Evolutionary conservation across 2,797 vertebrate genomes (phyloP).

Genomic region (Sphenopsis melanotis): DNA sequence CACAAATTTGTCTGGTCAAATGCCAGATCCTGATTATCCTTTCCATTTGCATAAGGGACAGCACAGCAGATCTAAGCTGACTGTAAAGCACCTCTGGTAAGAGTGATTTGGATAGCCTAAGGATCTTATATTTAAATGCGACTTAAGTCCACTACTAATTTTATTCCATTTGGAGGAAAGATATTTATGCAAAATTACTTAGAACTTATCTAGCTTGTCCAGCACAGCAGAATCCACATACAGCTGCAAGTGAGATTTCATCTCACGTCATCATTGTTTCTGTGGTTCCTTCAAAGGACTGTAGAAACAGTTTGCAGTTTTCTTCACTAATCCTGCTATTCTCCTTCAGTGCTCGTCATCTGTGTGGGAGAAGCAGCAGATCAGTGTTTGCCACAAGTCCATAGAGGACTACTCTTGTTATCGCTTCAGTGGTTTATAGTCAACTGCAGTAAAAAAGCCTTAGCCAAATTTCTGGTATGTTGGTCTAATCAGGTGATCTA

Average conservation of each 20-base stretch:
- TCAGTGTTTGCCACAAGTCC: neutral
- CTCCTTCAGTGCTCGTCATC: neutral
- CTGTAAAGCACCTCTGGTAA: constrained; percentile 31
- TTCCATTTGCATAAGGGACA: constrained; percentile 4
- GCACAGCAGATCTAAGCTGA: constrained; percentile 35
- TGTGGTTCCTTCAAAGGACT: neutral
- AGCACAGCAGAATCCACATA: neutral
- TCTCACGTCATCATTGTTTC: neutral
- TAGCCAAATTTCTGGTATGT: neutral
- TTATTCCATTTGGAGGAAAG: constrained; percentile 14
- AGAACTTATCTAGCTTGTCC: neutral
- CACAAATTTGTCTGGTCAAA: constrained; percentile 8
- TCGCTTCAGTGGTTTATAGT: neutral
- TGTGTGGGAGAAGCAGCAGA: neutral
- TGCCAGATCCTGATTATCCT: constrained; percentile 42
- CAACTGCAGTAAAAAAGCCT: neutral
- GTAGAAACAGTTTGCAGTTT: neutral
- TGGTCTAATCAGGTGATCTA: neutral
- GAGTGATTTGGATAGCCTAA: constrained; percentile 35
- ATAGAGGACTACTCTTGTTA: neutral
- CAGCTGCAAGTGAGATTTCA: neutral
- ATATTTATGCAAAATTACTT: neutral
- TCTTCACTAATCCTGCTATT: neutral
- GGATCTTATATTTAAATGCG: constrained; percentile 37
- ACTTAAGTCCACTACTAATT: neutral